phyloP scores from a whole-genome alignment of 2,797 vertebrate species.

The Harpagifer antarcticus region DNA sequence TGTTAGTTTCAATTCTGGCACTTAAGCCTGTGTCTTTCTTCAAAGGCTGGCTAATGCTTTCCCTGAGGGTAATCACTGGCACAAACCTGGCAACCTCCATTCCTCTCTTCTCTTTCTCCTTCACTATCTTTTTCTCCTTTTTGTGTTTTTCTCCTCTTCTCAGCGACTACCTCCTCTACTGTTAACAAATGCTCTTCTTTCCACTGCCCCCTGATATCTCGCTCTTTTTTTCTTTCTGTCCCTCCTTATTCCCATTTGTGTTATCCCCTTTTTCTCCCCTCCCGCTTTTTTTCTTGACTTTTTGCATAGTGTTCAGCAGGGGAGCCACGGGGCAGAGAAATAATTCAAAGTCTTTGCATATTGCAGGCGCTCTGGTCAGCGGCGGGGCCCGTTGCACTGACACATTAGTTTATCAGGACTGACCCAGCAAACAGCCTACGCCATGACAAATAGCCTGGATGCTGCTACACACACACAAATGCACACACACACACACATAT shows the following conservation, averaged over 20 bases:
- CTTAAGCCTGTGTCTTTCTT: constrained; percentile 76
- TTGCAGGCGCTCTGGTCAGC: constrained; percentile 86
- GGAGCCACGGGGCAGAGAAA: constrained; percentile 84
- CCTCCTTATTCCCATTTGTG: constrained; percentile 49
- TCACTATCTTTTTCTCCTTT: constrained; percentile 39
- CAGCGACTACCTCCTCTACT: constrained; percentile 38
- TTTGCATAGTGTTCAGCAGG: constrained; percentile 61
- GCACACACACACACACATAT: constrained; percentile 30
- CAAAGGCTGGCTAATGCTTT: constrained; percentile 77
- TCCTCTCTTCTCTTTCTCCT: constrained; percentile 28
- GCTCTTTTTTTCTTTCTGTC: constrained; percentile 37
- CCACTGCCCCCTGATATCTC: constrained; percentile 46
- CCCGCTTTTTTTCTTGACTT: constrained; percentile 42
- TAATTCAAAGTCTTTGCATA: constrained; percentile 88
- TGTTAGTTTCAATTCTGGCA: constrained; percentile 72
- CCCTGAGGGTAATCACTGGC: constrained; percentile 70
- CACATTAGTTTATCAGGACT: constrained; percentile 87
- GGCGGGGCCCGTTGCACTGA: constrained; percentile 78
- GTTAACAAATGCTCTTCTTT: constrained; percentile 52
- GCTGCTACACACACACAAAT: constrained; percentile 23
- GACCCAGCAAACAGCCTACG: constrained; percentile 83
- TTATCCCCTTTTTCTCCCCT: constrained; percentile 8
- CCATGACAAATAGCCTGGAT: constrained; percentile 85
- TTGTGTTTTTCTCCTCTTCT: constrained; percentile 40
- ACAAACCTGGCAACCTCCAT: constrained; percentile 53